phyloP scores from a whole-genome alignment of 2,888 invertebrate genomes.

The Tribolium freemani region DNA sequence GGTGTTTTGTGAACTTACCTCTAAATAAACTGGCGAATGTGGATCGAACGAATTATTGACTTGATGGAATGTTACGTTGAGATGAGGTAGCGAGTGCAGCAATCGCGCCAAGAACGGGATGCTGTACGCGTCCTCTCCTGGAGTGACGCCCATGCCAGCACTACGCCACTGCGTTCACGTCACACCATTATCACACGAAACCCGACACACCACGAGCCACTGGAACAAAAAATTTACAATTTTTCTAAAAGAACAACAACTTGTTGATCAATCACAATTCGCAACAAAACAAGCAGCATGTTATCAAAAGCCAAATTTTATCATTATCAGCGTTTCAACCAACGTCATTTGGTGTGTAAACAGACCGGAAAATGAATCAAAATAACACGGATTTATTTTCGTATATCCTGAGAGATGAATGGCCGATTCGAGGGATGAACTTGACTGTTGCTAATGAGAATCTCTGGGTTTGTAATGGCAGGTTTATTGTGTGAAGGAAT shows the following conservation, averaged over 20 bases:
- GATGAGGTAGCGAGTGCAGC: constrained; percentile 91
- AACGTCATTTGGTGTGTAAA: constrained; percentile 14
- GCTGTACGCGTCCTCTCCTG: constrained; percentile 82
- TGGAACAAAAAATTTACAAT: constrained; percentile 33
- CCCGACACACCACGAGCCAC: constrained; percentile 36
- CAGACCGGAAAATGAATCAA: constrained; percentile 31
- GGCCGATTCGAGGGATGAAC: neutral
- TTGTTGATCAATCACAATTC: neutral
- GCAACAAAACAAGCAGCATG: neutral
- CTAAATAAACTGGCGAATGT: constrained; percentile 89
- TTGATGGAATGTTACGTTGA: constrained; percentile 90
- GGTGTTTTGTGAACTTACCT: constrained; percentile 73
- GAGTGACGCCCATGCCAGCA: constrained; percentile 66
- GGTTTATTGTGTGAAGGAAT: neutral
- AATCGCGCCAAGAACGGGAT: constrained; percentile 88
- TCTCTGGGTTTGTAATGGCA: neutral
- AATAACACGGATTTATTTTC: constrained; percentile 30
- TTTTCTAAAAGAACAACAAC: neutral
- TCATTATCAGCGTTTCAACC: neutral
- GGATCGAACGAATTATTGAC: constrained; percentile 95
- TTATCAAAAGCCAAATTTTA: neutral
- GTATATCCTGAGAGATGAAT: constrained; percentile 21
- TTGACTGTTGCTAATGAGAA: neutral
- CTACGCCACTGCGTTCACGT: constrained; percentile 50
- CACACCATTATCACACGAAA: constrained; percentile 46